Evolutionary conservation across 2,113 vertebrate genomes (phyloP).

Genomic region (Furnarius figulus): DNA sequence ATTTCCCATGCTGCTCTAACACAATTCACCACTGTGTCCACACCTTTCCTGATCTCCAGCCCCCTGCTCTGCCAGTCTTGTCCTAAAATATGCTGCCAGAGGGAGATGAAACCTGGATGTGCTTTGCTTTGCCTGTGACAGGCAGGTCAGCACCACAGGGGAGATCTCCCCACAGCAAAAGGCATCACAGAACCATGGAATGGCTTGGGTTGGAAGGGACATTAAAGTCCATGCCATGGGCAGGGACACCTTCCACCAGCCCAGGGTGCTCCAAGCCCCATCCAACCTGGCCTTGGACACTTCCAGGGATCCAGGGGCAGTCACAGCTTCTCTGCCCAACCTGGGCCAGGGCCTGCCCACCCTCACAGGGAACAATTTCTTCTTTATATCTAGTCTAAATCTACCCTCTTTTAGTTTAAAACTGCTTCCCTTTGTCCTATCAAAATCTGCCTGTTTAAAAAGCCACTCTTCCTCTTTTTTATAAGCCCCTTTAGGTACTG

Average conservation of each 20-base stretch:
- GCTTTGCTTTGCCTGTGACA: neutral
- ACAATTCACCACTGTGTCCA: too few relatives aligned
- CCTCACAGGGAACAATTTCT: neutral
- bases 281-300: neutral
- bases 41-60: neutral
- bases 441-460: neutral
- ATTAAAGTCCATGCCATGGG: too few relatives aligned
- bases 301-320: neutral
- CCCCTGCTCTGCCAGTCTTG: neutral
- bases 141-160: neutral
- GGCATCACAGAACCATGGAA: fast-evolving
- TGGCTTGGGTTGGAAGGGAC: neutral
- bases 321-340: neutral
- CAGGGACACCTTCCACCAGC: neutral
- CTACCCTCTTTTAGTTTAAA: neutral
- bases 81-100: neutral
- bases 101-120: neutral
- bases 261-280: neutral
- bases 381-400: neutral
- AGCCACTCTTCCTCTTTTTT: neutral
- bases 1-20: neutral
- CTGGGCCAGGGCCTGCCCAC: neutral
- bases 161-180: neutral
- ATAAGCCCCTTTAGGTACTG: neutral
- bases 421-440: neutral